These are phyloP conservation scores for Equus przewalskii DNA, from an alignment of 2,113 vertebrate genomes.

Conservation along the genomic window DNA sequence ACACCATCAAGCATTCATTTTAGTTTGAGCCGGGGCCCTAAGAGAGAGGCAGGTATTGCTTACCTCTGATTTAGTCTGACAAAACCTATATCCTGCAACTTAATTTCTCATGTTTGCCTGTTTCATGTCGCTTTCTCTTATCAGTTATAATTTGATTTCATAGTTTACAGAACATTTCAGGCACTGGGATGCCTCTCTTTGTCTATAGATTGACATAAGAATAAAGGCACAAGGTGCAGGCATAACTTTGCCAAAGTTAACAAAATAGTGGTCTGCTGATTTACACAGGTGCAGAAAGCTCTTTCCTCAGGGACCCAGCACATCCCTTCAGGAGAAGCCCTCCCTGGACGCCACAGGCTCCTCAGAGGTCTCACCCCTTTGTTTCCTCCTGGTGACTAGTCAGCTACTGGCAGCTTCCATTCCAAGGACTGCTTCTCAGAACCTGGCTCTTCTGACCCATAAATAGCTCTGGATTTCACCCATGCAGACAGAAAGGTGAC, in stretches of 20 bases:
- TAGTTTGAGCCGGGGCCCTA: constrained; percentile 66
- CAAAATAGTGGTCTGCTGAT: not conserved
- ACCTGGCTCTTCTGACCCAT: not conserved
- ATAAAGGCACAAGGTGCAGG: not conserved
- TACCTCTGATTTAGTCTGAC: not conserved
- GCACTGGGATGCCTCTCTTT: not conserved
- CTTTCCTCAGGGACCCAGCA: not conserved
- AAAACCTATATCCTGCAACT: not conserved
- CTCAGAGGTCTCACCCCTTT: not conserved
- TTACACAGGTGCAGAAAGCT: accelerated
- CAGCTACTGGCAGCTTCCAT: not conserved
- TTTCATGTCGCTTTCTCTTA: not conserved
- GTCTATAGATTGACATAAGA: not conserved
- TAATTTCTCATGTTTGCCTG: not conserved
- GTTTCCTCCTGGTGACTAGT: not conserved
- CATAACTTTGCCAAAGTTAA: not conserved
- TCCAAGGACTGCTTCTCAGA: not conserved
- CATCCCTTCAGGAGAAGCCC: not conserved
- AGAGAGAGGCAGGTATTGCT: constrained; percentile 21
- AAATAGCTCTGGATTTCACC: not conserved
- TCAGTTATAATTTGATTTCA: constrained; percentile 20
- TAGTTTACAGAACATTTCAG: not conserved
- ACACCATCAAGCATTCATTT: constrained; percentile 5
- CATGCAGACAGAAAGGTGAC: not conserved
- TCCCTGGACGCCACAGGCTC: not conserved